phyloP scores from a whole-genome alignment of 2,888 invertebrate genomes.

The Cantharis nigra region DNA sequence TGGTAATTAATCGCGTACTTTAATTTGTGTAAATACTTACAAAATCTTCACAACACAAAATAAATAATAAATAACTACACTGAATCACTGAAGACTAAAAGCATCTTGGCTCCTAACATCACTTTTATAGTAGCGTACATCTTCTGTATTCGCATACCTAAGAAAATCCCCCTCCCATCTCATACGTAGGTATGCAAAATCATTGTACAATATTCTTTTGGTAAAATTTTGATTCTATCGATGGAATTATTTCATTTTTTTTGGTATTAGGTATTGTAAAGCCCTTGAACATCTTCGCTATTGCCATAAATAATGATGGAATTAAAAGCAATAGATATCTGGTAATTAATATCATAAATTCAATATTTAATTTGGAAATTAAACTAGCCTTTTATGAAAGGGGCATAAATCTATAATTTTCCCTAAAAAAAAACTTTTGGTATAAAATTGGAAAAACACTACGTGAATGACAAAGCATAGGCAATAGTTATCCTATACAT shows the following conservation, averaged over 20 bases:
- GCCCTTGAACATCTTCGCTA: neutral
- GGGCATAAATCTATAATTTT: no score
- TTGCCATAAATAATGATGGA: neutral
- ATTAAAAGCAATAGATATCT: neutral
- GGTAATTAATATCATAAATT: neutral
- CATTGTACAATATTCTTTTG: neutral
- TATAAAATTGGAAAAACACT: no score
- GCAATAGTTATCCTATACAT: no score
- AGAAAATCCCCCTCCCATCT: conserved; percentile 8
- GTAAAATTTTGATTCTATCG: neutral
- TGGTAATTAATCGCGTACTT: neutral
- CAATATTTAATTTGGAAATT: neutral
- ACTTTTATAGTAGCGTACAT: conserved; percentile 34
- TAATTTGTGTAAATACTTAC: conserved; percentile 8
- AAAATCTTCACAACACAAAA: conserved; percentile 14
- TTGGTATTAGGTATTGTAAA: neutral
- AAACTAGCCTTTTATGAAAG: no score
- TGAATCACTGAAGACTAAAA: conserved; percentile 32
- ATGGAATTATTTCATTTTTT: neutral
- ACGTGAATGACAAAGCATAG: no score
- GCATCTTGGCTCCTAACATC: conserved; percentile 24
- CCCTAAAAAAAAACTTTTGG: no score
- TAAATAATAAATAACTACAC: conserved; percentile 28
- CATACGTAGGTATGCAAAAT: conserved; percentile 9
- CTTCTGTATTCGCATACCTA: conserved; percentile 29